Conservation (phyloP, 2,797 vertebrate genomes). For the Poecilia wingei region DNA sequence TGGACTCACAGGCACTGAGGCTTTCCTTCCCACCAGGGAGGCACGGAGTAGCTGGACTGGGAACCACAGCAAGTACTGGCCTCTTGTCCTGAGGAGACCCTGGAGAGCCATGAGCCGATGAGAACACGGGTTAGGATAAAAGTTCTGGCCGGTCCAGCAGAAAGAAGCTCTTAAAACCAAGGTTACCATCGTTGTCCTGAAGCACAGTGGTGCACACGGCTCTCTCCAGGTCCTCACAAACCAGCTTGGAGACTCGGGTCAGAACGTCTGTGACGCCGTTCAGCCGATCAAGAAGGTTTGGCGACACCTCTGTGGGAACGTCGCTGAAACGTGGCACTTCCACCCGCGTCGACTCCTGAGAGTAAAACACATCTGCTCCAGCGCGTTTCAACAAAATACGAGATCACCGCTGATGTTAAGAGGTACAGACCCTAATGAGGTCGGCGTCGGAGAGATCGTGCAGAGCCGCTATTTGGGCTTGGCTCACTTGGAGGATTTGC, state of each 20-base stretch:
- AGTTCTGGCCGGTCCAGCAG: not conserved
- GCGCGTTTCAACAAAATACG: not conserved
- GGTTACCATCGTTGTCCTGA: conserved; percentile 77
- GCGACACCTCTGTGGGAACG: conserved; percentile 65
- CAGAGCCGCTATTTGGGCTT: conserved; percentile 67
- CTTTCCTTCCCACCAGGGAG: conserved; percentile 76
- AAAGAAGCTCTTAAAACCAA: rapidly evolving
- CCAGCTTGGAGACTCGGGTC: conserved; percentile 79
- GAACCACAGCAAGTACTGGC: conserved; percentile 81
- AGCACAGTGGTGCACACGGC: conserved; percentile 72
- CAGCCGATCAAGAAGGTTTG: conserved; percentile 75
- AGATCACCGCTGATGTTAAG: not conserved
- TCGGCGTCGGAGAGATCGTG: conserved; percentile 67
- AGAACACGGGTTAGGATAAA: conserved; percentile 9
- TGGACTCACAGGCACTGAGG: conserved; percentile 74
- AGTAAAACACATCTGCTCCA: not conserved
- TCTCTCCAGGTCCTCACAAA: conserved; percentile 82
- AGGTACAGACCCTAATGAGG: conserved; percentile 76
- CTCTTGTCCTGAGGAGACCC: conserved; percentile 84
- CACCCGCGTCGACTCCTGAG: conserved; percentile 74
- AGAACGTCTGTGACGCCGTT: conserved; percentile 76
- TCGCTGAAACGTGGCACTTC: conserved; percentile 73
- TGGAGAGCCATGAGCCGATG: conserved; percentile 33
- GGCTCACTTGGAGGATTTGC: conserved; percentile 65
- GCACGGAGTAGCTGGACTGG: conserved; percentile 80